phyloP scores from a whole-genome alignment of 2,888 invertebrate genomes.

The Sthenelais limicola region DNA sequence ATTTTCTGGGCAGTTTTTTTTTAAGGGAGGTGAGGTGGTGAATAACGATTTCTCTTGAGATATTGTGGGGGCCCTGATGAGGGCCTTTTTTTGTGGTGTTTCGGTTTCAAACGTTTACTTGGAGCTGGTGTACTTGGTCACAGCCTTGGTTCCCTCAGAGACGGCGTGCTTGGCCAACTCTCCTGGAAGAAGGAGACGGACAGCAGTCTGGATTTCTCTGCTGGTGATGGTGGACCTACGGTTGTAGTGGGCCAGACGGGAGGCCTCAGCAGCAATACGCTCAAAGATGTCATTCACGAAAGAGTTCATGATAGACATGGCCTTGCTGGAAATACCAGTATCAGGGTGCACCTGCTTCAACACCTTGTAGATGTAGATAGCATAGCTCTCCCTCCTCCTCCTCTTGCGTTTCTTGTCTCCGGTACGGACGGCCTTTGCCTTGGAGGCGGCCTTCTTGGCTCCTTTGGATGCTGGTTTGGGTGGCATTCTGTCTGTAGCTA shows the following conservation, averaged over 20 bases:
- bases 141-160: constrained; percentile 59
- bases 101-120: constrained; percentile 45
- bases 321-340: constrained; percentile 63
- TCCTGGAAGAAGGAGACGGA: constrained; percentile 80
- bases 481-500: constrained; percentile 46
- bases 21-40: background rate
- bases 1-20: background rate
- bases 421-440: constrained; percentile 55
- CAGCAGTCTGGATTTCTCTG: constrained; percentile 81
- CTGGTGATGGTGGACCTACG: constrained; percentile 72
- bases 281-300: constrained; percentile 69
- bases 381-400: constrained; percentile 59
- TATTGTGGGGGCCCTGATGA: constrained; percentile 26
- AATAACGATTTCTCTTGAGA: constrained; percentile 30
- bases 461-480: constrained; percentile 53
- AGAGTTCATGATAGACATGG: constrained; percentile 54
- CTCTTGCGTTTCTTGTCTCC: constrained; percentile 61
- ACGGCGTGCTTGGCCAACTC: constrained; percentile 82
- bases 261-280: constrained; percentile 63
- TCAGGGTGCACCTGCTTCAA: constrained; percentile 67
- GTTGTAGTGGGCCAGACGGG: constrained; percentile 62
- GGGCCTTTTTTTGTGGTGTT: background rate
- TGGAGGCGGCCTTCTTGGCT: constrained; percentile 58
- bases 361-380: constrained; percentile 63
- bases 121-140: constrained; percentile 62